Evolutionary conservation across 2,888 invertebrate species (phyloP), one percentile per base, ranked within the genome.

Genomic region (Barypeithes pellucidus): DNA sequence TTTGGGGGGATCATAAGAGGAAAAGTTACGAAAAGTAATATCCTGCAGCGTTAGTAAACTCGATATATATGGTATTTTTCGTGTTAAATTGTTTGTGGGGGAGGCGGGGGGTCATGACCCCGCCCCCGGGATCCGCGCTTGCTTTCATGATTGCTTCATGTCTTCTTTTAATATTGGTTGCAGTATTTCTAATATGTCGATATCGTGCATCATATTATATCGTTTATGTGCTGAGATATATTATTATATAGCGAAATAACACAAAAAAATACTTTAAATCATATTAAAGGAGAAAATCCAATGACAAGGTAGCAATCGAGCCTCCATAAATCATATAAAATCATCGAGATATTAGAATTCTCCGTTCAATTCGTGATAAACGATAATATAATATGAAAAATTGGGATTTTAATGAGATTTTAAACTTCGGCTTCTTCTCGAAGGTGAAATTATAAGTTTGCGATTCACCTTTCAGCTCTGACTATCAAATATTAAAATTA

Each of bases 321-420:
- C 78, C 72, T 71, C 78, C 82, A 83, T 83, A 82, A 83, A 83
- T 83, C 83, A 82, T 79, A 81, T 80, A 79, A 82, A 81, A 81
- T 82, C 81, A 81, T 80, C 80, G 79, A 81, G 81, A 82, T 83
- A 84, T 84, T 84, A 82, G 83, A 83, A 83, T 83, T 84, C 81
- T 80, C 79, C 80, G 79, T 80, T 81, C 82, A 77, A 78, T 79
- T 80, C 77, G 79, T 83, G 84, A 83, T 83, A 82, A 83, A 84
- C 83, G 84, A 81, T 78, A 80, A 81, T 81, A 82, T 84, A 82
- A 84, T 83, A 82, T 84, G 83, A 83, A 84, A 84, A 84, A 84
- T 84, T 82, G 82, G 79, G 82, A 82, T 82, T 83, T 83, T 84
- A 84, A 84, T 84, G 84, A 83, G 83, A 81, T 83, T 84, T 82